Base-by-base conservation (phyloP, 2,113 vertebrate species). In the Anoura caudifer region DNA sequence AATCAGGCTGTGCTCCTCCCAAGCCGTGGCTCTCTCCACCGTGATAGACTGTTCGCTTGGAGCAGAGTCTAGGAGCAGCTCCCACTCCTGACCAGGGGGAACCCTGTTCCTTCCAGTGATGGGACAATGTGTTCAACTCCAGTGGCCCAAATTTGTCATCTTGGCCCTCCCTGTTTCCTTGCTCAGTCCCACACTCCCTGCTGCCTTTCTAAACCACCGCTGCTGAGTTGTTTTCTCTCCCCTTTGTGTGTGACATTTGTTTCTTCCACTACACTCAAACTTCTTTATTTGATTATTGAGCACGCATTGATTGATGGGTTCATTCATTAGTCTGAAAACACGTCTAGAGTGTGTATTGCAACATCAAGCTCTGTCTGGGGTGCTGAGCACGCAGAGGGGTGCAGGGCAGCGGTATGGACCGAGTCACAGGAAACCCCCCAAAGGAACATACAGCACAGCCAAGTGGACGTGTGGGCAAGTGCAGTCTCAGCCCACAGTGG, bases 11-110 rank as follows among this genome's bases (percentile, higher is more conserved):
- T 75, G 3, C 5, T 45, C 7, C 2, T 67, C 6, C 26, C 12
- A 6, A 36, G 13, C 36, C 14, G 38, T 50, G 38, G 31, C 41
- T 80, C 56, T 67, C 36, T 52, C 17, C 59, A 14, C 2, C 13
- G 0, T 15, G 16, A 19, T 24, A 28, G 17, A 54, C 4, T 52
- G 2, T 7, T 50, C 8, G 41, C 8, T n/a, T 14, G 4, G 38
- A 9, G 12, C 4, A 45, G 41, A 67, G 31, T 59, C 86, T 61
- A 87, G 69, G 36, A 33, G 50, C 38, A 56, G 17, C 79, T 61
- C 38, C 26, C 14, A 24, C 8, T 45, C 19, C 26, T 17, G 15
- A 43, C 61, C 4, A 15, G n/a, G 65, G 31, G 2, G 17, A 77
- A 26, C 63, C 38, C 26, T 72, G n/a, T 65, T 63, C 36, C 43